A percentile compares a stretch with the other conserved stretches of the same genome.
Conservation (phyloP, 2,113 vertebrate genomes). For the Hystrix cristata region DNA sequence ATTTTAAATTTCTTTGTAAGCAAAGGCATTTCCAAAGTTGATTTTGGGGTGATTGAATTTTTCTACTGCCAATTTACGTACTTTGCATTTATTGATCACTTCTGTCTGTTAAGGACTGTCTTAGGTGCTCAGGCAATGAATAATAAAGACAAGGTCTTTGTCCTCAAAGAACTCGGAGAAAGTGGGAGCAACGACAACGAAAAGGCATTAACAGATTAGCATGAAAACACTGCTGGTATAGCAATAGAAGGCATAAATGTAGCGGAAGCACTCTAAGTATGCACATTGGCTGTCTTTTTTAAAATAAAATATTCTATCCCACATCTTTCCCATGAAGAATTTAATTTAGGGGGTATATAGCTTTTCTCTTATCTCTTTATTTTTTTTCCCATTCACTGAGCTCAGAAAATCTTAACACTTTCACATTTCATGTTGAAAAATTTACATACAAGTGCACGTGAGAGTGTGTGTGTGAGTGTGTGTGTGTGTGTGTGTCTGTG, state of each 20-base stretch:
- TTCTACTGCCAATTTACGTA: background rate
- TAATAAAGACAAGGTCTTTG: background rate
- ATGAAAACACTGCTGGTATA: background rate
- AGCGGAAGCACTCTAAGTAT: background rate
- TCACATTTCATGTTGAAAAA: slow-evolving; percentile 12
- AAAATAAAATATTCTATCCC: slow-evolving; percentile 17
- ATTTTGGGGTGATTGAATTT: background rate
- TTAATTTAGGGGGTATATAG: background rate
- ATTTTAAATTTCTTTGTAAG: background rate
- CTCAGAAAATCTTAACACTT: slow-evolving; percentile 35
- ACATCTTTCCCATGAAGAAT: background rate
- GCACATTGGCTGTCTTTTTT: background rate
- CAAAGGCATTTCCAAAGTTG: background rate
- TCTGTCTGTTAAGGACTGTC: background rate
- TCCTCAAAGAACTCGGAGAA: slow-evolving; percentile 26
- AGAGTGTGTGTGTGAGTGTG: background rate
- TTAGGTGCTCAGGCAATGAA: background rate
- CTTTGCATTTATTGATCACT: background rate
- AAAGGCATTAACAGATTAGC: background rate
- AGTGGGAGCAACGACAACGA: background rate
- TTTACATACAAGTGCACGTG: background rate
- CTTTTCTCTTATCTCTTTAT: background rate
- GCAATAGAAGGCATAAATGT: background rate
- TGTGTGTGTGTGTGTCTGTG: background rate
- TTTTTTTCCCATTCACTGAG: background rate